Percentiles rank a stretch among this genome's conserved stretches.
Evolutionary conservation across 2,888 invertebrate genomes (phyloP).

Genomic region (Halictus quadricinctus): DNA sequence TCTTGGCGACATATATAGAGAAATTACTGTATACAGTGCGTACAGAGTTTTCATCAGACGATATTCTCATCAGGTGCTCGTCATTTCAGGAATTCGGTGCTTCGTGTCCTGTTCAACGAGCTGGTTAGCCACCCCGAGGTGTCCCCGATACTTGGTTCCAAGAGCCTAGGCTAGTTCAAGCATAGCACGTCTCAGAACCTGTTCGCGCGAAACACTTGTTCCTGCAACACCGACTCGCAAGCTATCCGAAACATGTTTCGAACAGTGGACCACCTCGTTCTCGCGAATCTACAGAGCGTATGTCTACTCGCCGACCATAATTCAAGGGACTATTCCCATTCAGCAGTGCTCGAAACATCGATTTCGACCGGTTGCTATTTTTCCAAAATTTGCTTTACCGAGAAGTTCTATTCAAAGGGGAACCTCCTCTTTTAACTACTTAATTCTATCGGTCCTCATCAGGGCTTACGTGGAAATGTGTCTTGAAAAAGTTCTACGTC

Average conservation of each 20-base stretch:
- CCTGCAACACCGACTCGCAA: background rate
- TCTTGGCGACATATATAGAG: too few relatives aligned
- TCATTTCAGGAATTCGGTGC: constrained; percentile 29
- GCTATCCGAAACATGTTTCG: background rate
- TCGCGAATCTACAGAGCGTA: background rate
- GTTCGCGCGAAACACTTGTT: background rate
- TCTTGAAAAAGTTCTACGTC: too few relatives aligned
- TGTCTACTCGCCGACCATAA: background rate
- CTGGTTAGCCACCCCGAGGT: constrained; percentile 22
- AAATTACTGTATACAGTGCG: background rate
- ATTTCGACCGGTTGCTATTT: too few relatives aligned
- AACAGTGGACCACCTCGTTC: background rate
- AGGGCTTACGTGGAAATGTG: too few relatives aligned
- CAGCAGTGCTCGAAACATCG: too few relatives aligned
- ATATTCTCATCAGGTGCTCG: constrained; percentile 24
- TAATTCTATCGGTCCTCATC: too few relatives aligned
- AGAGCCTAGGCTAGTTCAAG: background rate
- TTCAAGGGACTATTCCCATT: too few relatives aligned
- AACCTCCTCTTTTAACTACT: too few relatives aligned
- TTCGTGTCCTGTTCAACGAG: constrained; percentile 20
- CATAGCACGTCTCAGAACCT: background rate
- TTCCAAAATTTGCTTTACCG: too few relatives aligned
- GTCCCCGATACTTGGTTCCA: background rate
- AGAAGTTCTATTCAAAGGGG: too few relatives aligned
- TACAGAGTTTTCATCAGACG: background rate